A percentile compares a stretch with the other conserved stretches of the same genome.
These are phyloP conservation scores for Mesorhabditis sp. DNA, from an alignment of 2,888 invertebrate genomes.

Conservation along the genomic window DNA sequence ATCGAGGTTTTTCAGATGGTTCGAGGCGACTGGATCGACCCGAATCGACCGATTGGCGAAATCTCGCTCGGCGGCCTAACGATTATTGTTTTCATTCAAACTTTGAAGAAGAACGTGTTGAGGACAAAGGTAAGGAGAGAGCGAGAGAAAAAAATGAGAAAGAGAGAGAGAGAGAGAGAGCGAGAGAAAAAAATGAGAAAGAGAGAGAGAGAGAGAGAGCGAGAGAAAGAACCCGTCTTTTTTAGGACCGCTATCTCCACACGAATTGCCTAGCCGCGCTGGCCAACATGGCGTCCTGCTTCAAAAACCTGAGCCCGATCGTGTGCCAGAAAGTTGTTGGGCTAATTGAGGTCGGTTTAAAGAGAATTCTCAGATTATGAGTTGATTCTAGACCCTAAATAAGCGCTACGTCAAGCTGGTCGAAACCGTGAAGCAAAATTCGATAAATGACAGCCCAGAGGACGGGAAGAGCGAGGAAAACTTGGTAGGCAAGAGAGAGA, in stretches of 20 bases:
- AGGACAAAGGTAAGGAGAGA: constrained; percentile 72
- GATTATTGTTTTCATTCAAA: constrained; percentile 88
- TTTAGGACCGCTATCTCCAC: constrained; percentile 73
- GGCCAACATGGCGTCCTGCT: constrained; percentile 93
- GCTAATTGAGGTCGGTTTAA: constrained; percentile 45
- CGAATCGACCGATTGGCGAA: constrained; percentile 77
- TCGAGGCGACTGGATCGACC: constrained; percentile 82
- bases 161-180: too few relatives aligned
- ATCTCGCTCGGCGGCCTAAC: constrained; percentile 89
- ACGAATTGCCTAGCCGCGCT: constrained; percentile 96
- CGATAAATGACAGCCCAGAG: constrained; percentile 27
- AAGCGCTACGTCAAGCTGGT: constrained; percentile 69
- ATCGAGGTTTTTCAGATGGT: constrained; percentile 69
- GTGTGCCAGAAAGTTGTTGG: constrained; percentile 85
- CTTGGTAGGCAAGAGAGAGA: constrained; percentile 16
- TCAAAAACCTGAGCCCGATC: constrained; percentile 86
- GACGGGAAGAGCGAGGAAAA: constrained; percentile 10
- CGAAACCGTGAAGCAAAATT: constrained; percentile 23
- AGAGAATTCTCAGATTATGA: not conserved
- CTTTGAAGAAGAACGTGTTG: constrained; percentile 94
- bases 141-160: too few relatives aligned
- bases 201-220: too few relatives aligned
- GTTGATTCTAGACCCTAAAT: constrained; percentile 35
- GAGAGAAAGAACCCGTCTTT: not conserved
- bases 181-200: too few relatives aligned